Evolutionary conservation across 2,797 vertebrate species (phyloP).

Genomic region (Pelochelys cantorii): DNA sequence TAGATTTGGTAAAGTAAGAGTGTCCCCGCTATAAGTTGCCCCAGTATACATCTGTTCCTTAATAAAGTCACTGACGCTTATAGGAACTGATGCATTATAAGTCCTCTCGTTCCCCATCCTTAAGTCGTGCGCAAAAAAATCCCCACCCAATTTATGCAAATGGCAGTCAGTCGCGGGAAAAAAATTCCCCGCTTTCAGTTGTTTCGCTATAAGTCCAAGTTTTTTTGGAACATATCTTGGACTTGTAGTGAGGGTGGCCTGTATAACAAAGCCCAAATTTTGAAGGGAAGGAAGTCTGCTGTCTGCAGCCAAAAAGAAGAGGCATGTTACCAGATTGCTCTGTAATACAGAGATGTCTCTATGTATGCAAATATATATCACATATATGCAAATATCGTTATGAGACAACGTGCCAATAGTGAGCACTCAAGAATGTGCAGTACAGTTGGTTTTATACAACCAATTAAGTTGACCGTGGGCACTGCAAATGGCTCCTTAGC

Average conservation of each 20-base stretch:
- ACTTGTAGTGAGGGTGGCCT: no score
- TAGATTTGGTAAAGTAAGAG: not conserved
- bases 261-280: not conserved
- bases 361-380: not conserved
- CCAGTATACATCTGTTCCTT: no score
- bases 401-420: not conserved
- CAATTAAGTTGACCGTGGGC: not conserved
- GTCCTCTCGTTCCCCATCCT: no score
- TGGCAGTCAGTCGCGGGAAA: no score
- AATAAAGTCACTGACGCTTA: no score
- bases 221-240: no score
- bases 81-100: no score
- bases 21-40: no score
- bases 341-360: not conserved
- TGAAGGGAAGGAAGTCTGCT: not conserved
- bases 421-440: not conserved
- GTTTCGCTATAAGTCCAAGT: no score
- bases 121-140: no score
- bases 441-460: not conserved
- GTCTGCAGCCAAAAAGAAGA: not conserved
- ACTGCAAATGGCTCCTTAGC: not conserved
- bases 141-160: no score
- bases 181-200: no score
- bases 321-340: not conserved
- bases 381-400: accelerated